Evolutionary conservation across 2,113 vertebrate species (phyloP).

Genomic region (Catharus fuscescens): DNA sequence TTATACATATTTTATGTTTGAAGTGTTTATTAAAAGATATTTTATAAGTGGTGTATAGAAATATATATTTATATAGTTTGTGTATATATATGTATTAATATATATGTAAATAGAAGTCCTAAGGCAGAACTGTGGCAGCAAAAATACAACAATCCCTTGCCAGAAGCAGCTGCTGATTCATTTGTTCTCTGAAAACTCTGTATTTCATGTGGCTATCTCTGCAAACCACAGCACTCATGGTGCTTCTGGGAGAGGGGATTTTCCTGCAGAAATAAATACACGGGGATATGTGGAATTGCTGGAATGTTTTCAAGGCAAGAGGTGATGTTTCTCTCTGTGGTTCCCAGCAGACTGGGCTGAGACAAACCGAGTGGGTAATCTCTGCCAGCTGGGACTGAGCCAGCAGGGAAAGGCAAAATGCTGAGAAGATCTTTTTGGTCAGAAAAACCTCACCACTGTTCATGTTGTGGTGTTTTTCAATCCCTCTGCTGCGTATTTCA

Average conservation of each 20-base stretch:
- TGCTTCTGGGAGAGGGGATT: conserved; percentile 37
- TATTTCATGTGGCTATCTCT: conserved; percentile 30
- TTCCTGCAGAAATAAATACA: conserved; percentile 41
- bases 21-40: neutral
- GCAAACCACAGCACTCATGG: neutral
- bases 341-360: neutral
- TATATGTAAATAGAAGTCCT: neutral
- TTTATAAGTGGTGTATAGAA: neutral
- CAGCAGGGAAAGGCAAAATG: neutral
- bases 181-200: conserved; percentile 14
- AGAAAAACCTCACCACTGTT: neutral
- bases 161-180: conserved; percentile 29
- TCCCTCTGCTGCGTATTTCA: neutral
- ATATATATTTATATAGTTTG: neutral
- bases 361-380: neutral
- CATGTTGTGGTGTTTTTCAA: rapidly evolving
- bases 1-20: neutral
- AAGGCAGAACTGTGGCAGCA: neutral
- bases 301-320: neutral
- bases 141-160: neutral
- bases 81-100: neutral
- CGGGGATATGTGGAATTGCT: neutral
- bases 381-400: neutral
- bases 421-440: neutral
- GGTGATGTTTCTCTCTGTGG: neutral